Base-by-base conservation (phyloP, 2,797 vertebrate genomes). In the Falco concolor region DNA sequence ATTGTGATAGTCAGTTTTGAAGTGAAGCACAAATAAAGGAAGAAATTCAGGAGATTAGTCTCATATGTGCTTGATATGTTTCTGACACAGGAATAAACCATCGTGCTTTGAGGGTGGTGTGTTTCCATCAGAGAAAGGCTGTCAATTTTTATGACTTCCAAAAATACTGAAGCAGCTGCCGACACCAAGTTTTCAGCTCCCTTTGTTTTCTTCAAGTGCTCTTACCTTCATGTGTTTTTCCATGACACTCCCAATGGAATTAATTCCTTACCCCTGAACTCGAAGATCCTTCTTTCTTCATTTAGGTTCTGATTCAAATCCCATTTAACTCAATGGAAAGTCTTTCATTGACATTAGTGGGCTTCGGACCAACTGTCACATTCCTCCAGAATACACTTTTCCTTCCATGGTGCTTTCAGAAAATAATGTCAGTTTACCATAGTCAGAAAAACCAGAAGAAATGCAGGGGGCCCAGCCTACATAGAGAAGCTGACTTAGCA, bases 221-320 rank as follows among this genome's bases (percentile, higher is more conserved):
- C 56, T 89, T 81, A 95, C 93, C 95, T 96, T 90, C 56, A 42
- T 79, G 14, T 73, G 25, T 88, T 93, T 96, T 96, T 97, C 94
- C 93, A 76, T 70, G 80, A 74, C 87, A 82, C 85, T 94, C 85
- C 85, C 74, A 84, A 2, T 25, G 42, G 52, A 94, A 85, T 67
- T 61, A 74, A 89, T 95, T 92, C 80, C 40, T 82, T 59, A 84
- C 47, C 12, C 74, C 54, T 69, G 83, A 84, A 77, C 40, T 42
- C 13, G 6, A 77, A 89, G 84, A 87, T 92, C 18, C 75, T 74
- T 94, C 60, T 87, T 90, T 87, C 93, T 90, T 92, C 95, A 60
- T 83, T 82, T 87, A 89, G 23, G 59, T 56, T 74, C 67, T 90
- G 72, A 89, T 74, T 91, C 83, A 95, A 88, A 79, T 40, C 69